Conservation (phyloP, 2,113 vertebrate species). For the Elephas maximus region DNA sequence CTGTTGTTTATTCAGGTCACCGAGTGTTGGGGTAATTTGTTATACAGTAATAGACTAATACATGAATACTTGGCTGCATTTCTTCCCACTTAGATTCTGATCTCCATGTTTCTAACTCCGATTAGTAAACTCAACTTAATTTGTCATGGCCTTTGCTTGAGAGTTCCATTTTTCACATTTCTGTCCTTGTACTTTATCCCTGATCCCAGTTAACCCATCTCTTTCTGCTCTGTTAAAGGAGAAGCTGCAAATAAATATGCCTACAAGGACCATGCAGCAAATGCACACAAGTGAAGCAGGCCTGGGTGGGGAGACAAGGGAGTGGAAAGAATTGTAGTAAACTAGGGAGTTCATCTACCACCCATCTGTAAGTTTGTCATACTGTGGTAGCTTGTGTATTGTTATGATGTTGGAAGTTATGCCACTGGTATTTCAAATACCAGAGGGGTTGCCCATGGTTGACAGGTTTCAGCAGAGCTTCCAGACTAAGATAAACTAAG, state of each 20-base stretch:
- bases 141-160: not conserved
- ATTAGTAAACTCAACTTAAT: not conserved
- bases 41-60: not conserved
- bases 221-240: not conserved
- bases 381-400: too few species aligned
- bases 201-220: not conserved
- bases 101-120: not conserved
- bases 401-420: too few species aligned
- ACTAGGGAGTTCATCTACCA: too few species aligned
- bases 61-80: too few species aligned
- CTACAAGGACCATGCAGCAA: not conserved
- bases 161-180: constrained; percentile 18
- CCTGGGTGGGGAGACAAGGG: not conserved
- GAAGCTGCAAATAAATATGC: not conserved
- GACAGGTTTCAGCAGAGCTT: too few species aligned
- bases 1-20: not conserved
- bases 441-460: too few species aligned
- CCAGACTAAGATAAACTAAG: too few species aligned
- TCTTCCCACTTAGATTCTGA: not conserved
- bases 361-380: too few species aligned
- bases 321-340: not conserved
- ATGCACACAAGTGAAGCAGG: not conserved
- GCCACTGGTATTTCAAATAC: too few species aligned
- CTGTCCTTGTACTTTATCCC: constrained; percentile 30
- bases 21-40: not conserved